Conservation (phyloP, 2,888 invertebrate genomes). For the Chloromyia formosa region DNA sequence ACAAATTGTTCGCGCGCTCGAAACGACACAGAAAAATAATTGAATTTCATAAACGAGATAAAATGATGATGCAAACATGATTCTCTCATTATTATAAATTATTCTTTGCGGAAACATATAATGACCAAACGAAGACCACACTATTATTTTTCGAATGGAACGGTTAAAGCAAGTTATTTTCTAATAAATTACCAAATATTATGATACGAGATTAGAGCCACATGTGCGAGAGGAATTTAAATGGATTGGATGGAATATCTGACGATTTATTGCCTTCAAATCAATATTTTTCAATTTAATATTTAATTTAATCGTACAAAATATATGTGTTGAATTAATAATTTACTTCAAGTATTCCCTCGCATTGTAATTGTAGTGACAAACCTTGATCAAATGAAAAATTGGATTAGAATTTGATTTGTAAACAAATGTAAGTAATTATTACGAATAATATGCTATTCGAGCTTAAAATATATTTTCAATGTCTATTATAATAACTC, state of each 20-base stretch:
- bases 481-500: no score
- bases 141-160: background rate
- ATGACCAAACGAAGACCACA: background rate
- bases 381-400: no score
- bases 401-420: no score
- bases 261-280: no score
- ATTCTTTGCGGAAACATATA: background rate
- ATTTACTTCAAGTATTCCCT: no score
- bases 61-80: background rate
- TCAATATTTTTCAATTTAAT: no score
- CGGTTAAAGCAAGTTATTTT: background rate
- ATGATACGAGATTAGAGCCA: conserved; percentile 32
- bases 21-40: background rate
- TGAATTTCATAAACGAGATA: background rate
- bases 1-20: background rate
- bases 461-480: no score
- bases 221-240: background rate
- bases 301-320: no score
- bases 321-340: no score
- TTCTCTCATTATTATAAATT: background rate
- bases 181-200: background rate
- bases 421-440: no score
- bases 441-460: no score
- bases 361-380: no score
- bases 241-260: background rate